A percentile compares a stretch with the other conserved stretches of the same genome.
Evolutionary conservation across 2,888 invertebrate genomes (phyloP).

Genomic region (Serripes groenlandicus): DNA sequence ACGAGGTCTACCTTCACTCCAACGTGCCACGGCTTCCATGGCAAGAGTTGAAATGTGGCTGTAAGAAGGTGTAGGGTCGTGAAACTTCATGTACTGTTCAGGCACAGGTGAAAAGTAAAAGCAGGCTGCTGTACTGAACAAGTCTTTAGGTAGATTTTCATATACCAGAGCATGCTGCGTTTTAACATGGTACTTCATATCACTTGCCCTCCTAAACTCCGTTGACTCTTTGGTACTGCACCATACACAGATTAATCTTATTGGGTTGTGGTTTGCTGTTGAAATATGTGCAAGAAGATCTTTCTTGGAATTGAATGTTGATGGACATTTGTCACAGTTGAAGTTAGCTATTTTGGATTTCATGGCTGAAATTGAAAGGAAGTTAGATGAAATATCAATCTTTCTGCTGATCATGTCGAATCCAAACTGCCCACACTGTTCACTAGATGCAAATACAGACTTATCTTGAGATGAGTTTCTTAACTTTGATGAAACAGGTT

Average conservation of each 20-base stretch:
- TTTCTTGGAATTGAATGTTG: not conserved
- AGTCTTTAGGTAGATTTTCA: not conserved
- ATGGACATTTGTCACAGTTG: not conserved
- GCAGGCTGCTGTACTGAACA: not conserved
- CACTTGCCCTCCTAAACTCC: not conserved
- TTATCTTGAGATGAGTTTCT: too few relatives aligned
- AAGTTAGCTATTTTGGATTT: not conserved
- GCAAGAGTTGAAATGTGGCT: not conserved
- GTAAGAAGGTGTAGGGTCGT: not conserved
- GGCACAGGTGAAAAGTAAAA: not conserved
- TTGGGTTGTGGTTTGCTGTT: constrained; percentile 4
- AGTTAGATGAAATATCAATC: too few relatives aligned
- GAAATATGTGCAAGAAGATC: not conserved
- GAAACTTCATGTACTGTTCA: not conserved
- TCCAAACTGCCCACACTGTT: too few relatives aligned
- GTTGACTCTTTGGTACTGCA: not conserved
- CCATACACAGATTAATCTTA: not conserved
- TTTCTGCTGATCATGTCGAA: too few relatives aligned
- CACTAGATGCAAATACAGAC: too few relatives aligned
- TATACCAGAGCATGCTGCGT: not conserved
- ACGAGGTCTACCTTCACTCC: not conserved
- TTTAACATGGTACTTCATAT: not conserved
- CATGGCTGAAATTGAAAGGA: not conserved
- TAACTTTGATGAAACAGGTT: too few relatives aligned
- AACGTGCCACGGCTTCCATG: not conserved